A percentile compares a stretch with the other conserved stretches of the same genome.
These are phyloP conservation scores for Dasyprocta punctata DNA, from an alignment of 2,113 vertebrate genomes.

Conservation along the genomic window DNA sequence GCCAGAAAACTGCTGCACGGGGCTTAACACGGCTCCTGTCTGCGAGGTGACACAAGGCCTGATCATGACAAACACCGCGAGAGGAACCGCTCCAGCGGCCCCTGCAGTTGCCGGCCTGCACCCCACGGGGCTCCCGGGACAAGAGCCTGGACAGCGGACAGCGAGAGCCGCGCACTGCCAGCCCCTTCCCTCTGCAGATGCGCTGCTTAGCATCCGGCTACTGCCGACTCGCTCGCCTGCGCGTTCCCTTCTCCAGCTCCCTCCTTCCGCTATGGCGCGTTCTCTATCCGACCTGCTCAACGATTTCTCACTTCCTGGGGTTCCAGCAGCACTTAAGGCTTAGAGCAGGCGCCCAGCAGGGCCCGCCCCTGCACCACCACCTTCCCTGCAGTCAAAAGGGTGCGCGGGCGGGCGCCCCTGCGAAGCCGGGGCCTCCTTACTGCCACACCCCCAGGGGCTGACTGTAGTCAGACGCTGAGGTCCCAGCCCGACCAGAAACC, in stretches of 20 bases:
- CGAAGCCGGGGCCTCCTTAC: background rate
- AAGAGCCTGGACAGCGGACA: too few species aligned
- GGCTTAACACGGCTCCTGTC: slow-evolving; percentile 14
- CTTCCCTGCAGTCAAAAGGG: background rate
- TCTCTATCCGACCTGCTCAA: background rate
- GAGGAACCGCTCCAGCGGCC: too few species aligned
- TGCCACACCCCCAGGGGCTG: background rate
- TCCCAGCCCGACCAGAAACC: background rate
- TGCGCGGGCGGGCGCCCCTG: background rate
- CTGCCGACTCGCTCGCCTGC: background rate
- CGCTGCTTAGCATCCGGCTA: background rate
- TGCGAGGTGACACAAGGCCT: background rate
- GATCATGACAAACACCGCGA: background rate
- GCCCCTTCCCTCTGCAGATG: too few species aligned
- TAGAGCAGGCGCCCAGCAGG: background rate
- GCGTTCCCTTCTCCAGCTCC: background rate
- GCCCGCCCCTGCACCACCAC: too few species aligned
- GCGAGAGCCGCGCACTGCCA: too few species aligned
- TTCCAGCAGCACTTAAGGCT: background rate
- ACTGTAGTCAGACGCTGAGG: background rate
- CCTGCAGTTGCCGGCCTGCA: too few species aligned
- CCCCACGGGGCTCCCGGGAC: too few species aligned
- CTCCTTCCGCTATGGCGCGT: background rate
- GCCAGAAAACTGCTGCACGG: background rate
- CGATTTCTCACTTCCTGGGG: background rate